Conservation (phyloP, 2,797 vertebrate genomes). For the Micrastur ruficollis region DNA sequence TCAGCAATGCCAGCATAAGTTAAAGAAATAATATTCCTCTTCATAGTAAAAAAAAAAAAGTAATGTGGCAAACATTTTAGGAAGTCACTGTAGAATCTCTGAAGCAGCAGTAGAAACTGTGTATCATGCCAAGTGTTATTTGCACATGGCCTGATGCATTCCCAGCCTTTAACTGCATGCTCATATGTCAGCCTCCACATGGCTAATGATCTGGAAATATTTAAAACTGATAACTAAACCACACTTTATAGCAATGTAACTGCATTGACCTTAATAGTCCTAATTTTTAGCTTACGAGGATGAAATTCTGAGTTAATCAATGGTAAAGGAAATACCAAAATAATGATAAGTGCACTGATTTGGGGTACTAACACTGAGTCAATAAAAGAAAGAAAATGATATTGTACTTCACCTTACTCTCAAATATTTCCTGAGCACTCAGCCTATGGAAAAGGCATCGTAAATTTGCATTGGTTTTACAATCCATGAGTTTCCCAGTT, state of each 20-base stretch:
- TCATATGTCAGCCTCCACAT: neutral
- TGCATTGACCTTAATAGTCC: neutral
- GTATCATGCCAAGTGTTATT: neutral
- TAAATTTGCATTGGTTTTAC: neutral
- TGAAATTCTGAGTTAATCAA: neutral
- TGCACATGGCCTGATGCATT: accelerated
- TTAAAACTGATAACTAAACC: neutral
- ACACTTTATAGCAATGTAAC: neutral
- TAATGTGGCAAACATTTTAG: neutral
- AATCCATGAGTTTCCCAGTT: neutral
- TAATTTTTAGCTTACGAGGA: neutral
- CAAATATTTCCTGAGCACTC: neutral
- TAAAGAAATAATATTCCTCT: neutral
- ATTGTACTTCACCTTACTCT: neutral
- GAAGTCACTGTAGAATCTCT: neutral
- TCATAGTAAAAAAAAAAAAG: neutral
- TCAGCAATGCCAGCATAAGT: neutral
- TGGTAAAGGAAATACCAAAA: neutral
- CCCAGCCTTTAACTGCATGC: neutral
- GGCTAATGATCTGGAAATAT: neutral
- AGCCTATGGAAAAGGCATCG: neutral
- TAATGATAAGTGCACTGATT: neutral
- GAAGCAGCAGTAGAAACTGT: neutral
- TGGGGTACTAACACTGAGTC: neutral
- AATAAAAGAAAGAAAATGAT: neutral